These are phyloP conservation scores for Mesitornis unicolor DNA, from an alignment of 2,113 vertebrate species.

Conservation along the genomic window DNA sequence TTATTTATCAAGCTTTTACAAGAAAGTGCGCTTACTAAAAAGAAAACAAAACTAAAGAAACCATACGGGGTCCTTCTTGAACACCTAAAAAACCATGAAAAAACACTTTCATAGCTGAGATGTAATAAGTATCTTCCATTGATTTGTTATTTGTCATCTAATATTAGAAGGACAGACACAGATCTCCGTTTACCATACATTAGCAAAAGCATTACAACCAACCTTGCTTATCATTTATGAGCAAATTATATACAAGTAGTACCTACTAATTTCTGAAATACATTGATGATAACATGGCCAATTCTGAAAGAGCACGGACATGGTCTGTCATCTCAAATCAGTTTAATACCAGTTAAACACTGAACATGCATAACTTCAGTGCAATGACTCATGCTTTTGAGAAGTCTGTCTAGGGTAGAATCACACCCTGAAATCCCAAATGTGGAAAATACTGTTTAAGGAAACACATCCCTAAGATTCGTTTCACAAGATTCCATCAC, in stretches of 20 bases:
- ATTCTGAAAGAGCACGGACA: not conserved
- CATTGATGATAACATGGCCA: not conserved
- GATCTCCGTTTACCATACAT: not conserved
- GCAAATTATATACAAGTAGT: not conserved
- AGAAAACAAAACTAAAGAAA: not conserved
- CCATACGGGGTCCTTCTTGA: not conserved
- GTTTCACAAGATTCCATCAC: not conserved
- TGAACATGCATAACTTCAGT: not conserved
- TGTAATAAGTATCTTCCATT: not conserved
- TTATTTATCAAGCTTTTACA: not conserved
- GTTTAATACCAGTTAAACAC: not conserved
- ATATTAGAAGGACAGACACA: not conserved
- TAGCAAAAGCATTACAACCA: not conserved
- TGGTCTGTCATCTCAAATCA: not conserved
- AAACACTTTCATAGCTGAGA: not conserved
- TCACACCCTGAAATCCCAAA: not conserved
- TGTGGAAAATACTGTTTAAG: accelerated
- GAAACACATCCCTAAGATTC: not conserved
- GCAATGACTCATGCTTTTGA: not conserved
- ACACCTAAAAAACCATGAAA: accelerated
- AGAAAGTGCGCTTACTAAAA: not conserved
- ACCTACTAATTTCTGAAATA: not conserved
- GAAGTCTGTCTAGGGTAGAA: not conserved
- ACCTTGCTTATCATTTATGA: not conserved
- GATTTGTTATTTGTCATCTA: not conserved